Evolutionary conservation across 2,888 invertebrate species (phyloP), one percentile per base, ranked within the genome.

Genomic region (Notodonta ziczac): DNA sequence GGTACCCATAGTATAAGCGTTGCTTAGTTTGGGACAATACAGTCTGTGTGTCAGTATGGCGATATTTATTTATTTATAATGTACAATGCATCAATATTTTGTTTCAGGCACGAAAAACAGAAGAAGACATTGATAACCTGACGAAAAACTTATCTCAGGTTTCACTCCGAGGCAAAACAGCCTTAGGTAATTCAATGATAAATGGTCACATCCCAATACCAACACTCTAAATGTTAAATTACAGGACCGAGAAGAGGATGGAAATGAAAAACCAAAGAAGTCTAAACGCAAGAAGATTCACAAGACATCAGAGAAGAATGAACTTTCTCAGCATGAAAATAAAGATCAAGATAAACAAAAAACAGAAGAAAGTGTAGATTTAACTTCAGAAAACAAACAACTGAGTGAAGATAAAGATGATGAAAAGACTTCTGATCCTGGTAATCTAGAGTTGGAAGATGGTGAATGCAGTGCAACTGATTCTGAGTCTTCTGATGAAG

Each of bases 401-500:
- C 42, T 35, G 13, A 62, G 32, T 46, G 57, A 56, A 53, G 59
- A 60, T 16, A 40, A 40, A 5, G 9, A n/a, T 10, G 14, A n/a
- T 40, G 55, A 40, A 14, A 55, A 55, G 16, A n/a, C 12, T 13
- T 24, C 24, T 44, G 16, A n/a, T 40, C n/a, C 53, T 53, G 54
- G 56, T 48, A 46, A 94, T 94, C 39, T 94, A 95, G 86, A 71
- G 58, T 60, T 94, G 57, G 96, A 96, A 90, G 96, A 96, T 83
- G 96, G 96, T 13, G 96, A 96, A 91, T 96, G 95, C 85, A 95
- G 95, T 71, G 94, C 94, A 54, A 94, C 94, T 14, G 79, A 69
- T 2, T 78, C 77, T 72, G 90, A 87, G 70, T 72, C 70, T 40
- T 70, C 72, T 62, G 77, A 66, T 65, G 81, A 78, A 74, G 90